Percentiles rank a stretch among this genome's conserved stretches.
These are phyloP conservation scores for Rhinatrema bivittatum DNA, from an alignment of 2,797 vertebrate genomes.

Conservation along the genomic window DNA sequence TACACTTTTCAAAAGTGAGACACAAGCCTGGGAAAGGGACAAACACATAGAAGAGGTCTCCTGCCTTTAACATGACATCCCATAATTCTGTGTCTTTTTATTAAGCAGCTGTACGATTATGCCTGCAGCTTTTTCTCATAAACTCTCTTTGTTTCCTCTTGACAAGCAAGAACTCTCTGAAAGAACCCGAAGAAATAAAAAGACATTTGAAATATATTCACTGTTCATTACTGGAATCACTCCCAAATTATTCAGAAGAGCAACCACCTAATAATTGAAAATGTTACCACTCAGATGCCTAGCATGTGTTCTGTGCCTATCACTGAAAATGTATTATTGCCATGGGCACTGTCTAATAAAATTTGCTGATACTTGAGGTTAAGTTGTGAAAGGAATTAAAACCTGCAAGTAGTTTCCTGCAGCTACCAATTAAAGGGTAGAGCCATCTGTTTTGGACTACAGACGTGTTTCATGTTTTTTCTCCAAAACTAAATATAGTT, in stretches of 20 bases:
- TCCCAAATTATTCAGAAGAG: conserved; percentile 8
- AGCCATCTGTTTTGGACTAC: neutral
- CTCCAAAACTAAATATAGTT: conserved; percentile 9
- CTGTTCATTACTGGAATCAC: conserved; percentile 18
- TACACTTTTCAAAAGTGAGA: too few relatives aligned
- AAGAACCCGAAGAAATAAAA: conserved; percentile 13
- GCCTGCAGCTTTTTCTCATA: too few relatives aligned
- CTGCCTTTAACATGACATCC: too few relatives aligned
- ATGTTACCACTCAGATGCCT: conserved; percentile 7
- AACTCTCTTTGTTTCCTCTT: too few relatives aligned
- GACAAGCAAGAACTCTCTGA: too few relatives aligned
- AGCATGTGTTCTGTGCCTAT: conserved; percentile 1
- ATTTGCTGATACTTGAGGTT: conserved; percentile 4
- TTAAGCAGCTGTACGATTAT: too few relatives aligned
- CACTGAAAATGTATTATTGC: neutral
- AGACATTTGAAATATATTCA: conserved; percentile 7
- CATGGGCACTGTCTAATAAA: neutral
- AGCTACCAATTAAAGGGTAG: conserved; percentile 2
- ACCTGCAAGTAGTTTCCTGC: conserved; percentile 2
- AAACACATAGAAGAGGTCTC: too few relatives aligned
- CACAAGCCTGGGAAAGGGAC: too few relatives aligned
- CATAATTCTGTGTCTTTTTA: too few relatives aligned
- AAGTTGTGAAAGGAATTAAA: conserved; percentile 1
- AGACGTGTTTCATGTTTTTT: conserved; percentile 15
- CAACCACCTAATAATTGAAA: conserved; percentile 9